These are phyloP conservation scores for Amiota minor DNA, from an alignment of 2,888 invertebrate genomes.

Conservation along the genomic window DNA sequence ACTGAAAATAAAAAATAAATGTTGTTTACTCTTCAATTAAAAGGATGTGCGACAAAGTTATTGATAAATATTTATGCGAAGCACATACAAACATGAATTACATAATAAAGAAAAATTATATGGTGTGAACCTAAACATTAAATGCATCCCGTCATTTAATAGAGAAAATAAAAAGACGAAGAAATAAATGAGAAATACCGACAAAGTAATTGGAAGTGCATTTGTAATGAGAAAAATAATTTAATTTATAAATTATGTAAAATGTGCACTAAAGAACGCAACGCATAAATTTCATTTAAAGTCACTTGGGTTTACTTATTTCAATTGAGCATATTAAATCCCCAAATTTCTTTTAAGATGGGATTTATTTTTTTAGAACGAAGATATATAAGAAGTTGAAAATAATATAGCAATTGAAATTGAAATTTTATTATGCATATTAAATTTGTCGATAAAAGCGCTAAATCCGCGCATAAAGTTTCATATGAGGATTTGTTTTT, in stretches of 20 bases:
- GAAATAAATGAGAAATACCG: background rate
- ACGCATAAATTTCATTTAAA: background rate
- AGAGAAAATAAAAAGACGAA: too few relatives aligned
- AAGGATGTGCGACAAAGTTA: constrained; percentile 48
- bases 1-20: constrained; percentile 44
- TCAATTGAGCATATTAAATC: background rate
- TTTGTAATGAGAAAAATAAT: constrained; percentile 23
- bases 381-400: background rate
- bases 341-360: constrained; percentile 1
- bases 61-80: constrained; percentile 32
- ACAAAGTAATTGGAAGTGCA: constrained; percentile 27
- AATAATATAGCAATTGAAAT: constrained; percentile 34
- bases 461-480: constrained; percentile 57
- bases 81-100: constrained; percentile 24
- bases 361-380: background rate
- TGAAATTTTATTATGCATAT: constrained; percentile 46
- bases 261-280: background rate
- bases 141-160: constrained; percentile 53
- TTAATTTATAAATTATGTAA: background rate
- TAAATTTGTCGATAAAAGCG: constrained; percentile 50
- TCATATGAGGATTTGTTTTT: constrained; percentile 44
- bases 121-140: constrained; percentile 58
- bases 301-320: background rate
- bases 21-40: background rate
- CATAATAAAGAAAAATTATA: constrained; percentile 27